phyloP scores from a whole-genome alignment of 2,797 vertebrate species.

The Distichodus sexfasciatus region DNA sequence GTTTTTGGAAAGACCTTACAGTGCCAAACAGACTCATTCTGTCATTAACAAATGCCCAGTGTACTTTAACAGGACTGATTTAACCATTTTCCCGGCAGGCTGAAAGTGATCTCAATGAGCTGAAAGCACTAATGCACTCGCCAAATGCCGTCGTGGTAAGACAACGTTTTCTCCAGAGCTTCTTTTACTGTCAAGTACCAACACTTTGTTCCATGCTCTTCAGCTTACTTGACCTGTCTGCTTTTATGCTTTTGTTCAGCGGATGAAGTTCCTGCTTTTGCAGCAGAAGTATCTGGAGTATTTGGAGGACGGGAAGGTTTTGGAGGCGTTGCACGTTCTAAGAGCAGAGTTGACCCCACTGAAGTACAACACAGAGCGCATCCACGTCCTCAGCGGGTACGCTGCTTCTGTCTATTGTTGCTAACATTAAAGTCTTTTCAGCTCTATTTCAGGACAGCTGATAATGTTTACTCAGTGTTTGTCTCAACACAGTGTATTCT shows the following conservation, averaged over 20 bases:
- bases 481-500: too few relatives aligned
- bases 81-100: slow-evolving; percentile 70
- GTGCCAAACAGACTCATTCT: not conserved
- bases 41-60: not conserved
- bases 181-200: not conserved
- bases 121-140: slow-evolving; percentile 97
- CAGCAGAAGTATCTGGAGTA: slow-evolving; percentile 99
- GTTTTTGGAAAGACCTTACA: too few relatives aligned
- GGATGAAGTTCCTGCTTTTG: slow-evolving; percentile 97
- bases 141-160: slow-evolving; percentile 96
- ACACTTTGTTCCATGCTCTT: not conserved
- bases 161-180: not conserved
- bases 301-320: slow-evolving; percentile 93
- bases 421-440: not conserved
- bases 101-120: slow-evolving; percentile 96
- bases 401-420: slow-evolving; percentile 11
- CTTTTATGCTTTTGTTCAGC: slow-evolving; percentile 63
- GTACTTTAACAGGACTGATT: not conserved
- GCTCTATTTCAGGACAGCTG: not conserved
- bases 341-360: slow-evolving; percentile 85
- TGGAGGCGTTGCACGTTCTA: slow-evolving; percentile 86
- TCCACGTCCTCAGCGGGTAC: slow-evolving; percentile 88
- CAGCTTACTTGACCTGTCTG: not conserved
- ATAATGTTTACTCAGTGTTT: too few relatives aligned
- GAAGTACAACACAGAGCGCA: slow-evolving; percentile 87